These are phyloP conservation scores for Cassiopea andromeda DNA, from an alignment of 30 jellyfish, hydroid and myxozoan species.

Conservation along the genomic window DNA sequence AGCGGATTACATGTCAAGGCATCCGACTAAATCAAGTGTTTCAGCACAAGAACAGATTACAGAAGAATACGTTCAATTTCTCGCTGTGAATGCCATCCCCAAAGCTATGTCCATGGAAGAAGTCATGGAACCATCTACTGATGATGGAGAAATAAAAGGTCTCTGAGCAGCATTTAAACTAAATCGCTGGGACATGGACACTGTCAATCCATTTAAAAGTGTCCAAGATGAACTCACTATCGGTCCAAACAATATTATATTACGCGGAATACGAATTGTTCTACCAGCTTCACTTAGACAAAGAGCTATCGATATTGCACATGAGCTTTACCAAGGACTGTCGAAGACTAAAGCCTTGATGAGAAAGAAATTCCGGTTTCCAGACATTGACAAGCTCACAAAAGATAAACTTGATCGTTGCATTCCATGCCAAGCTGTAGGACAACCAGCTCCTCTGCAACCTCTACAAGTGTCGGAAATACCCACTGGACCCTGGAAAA, in stretches of 20 bases:
- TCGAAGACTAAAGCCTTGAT: conserved; percentile 25
- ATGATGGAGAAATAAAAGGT: neutral
- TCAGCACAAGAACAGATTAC: neutral
- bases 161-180: conserved; percentile 19
- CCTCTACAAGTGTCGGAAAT: conserved; percentile 29
- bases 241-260: conserved; percentile 12
- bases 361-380: conserved; percentile 61
- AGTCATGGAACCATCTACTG: neutral
- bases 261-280: conserved; percentile 20
- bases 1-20: conserved; percentile 41
- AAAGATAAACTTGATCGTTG: conserved; percentile 36
- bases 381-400: conserved; percentile 32
- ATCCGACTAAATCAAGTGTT: conserved; percentile 19
- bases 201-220: conserved; percentile 12
- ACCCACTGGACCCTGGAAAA: conserved; percentile 48
- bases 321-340: conserved; percentile 45
- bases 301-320: conserved; percentile 15
- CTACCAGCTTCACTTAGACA: conserved; percentile 9
- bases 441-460: conserved; percentile 14
- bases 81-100: neutral
- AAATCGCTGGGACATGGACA: conserved; percentile 27
- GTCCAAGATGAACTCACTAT: conserved; percentile 16
- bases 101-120: conserved; percentile 17
- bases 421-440: conserved; percentile 61
- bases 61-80: neutral